Evolutionary conservation across 2,113 vertebrate genomes (phyloP).

Genomic region (Vulpes ferrilata): DNA sequence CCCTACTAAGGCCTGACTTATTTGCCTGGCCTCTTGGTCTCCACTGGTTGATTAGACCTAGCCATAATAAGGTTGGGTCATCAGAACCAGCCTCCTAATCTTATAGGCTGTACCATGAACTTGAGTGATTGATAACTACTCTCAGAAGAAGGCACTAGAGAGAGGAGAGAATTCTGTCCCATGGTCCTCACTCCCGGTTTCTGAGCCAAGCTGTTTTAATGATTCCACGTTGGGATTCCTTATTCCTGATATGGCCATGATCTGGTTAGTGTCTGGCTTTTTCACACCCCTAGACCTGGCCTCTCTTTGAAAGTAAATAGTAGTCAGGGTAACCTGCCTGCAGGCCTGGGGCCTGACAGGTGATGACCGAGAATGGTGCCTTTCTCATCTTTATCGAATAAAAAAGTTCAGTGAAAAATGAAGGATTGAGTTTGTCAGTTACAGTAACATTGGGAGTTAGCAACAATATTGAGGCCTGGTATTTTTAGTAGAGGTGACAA

Average conservation of each 20-base stretch:
- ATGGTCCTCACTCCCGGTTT: neutral
- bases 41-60: neutral
- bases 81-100: neutral
- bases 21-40: neutral
- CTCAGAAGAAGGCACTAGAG: neutral
- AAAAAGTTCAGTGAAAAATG: constrained; percentile 35
- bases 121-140: neutral
- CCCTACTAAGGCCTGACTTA: neutral
- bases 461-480: neutral
- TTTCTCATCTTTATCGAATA: constrained; percentile 28
- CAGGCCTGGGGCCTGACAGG: neutral
- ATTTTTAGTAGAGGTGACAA: neutral
- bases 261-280: neutral
- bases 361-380: neutral
- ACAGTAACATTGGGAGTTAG: neutral
- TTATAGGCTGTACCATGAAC: neutral
- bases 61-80: neutral
- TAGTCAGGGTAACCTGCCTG: neutral
- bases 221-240: neutral
- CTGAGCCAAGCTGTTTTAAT: neutral
- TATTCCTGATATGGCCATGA: neutral
- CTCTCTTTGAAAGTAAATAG: neutral
- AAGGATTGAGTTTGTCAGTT: neutral
- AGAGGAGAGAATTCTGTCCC: neutral
- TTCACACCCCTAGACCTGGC: neutral